These are phyloP conservation scores for Cochlearius cochlearius DNA, from an alignment of 2,113 vertebrate genomes.

Conservation along the genomic window DNA sequence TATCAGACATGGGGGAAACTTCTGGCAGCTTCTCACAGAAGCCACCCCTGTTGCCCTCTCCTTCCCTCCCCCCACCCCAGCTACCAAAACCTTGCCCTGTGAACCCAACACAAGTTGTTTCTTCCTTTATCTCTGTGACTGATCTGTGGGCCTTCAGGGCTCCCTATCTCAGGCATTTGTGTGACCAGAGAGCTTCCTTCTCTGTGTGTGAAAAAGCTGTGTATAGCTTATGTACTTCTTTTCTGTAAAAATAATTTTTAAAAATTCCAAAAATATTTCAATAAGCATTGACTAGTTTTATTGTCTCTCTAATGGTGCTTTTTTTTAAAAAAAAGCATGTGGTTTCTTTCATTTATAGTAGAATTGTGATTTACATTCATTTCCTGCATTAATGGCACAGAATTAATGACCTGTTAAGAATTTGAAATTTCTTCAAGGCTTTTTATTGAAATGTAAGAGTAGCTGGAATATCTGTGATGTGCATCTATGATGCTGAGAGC, in stretches of 20 bases:
- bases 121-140: not conserved
- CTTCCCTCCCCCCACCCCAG: too few relatives aligned
- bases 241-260: not conserved
- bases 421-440: not conserved
- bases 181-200: not conserved
- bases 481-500: not conserved
- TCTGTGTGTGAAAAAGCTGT: not conserved
- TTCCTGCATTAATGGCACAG: not conserved
- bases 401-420: not conserved
- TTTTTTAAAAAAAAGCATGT: not conserved
- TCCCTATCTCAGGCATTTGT: not conserved
- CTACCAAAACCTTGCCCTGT: not conserved
- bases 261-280: not conserved
- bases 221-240: not conserved
- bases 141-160: not conserved
- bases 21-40: not conserved
- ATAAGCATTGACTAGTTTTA: not conserved
- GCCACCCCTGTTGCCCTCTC: too few relatives aligned
- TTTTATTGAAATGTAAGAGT: not conserved
- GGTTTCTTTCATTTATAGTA: not conserved
- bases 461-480: not conserved
- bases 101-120: not conserved
- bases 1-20: accelerated
- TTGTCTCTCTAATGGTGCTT: not conserved
- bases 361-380: not conserved